These are phyloP conservation scores for Lasiommata megera DNA, from an alignment of 2,888 invertebrate species.

Conservation along the genomic window DNA sequence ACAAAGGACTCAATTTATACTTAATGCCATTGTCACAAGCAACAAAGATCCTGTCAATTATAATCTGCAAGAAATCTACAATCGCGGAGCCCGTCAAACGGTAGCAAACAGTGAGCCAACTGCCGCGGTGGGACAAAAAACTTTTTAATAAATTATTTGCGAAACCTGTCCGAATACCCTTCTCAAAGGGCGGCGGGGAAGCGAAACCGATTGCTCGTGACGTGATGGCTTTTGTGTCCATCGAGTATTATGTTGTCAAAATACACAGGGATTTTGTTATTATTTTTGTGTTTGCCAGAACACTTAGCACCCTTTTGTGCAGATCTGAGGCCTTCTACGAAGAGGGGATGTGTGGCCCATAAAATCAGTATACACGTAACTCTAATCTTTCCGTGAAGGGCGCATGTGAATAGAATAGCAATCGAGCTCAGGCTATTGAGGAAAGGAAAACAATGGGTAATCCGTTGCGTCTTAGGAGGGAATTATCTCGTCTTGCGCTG, in stretches of 20 bases:
- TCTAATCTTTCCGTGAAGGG: slow-evolving; percentile 65
- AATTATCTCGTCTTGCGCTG: slow-evolving; percentile 27
- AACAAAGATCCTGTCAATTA: slow-evolving; percentile 81
- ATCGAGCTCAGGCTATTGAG: slow-evolving; percentile 46
- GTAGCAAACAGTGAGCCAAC: slow-evolving; percentile 66
- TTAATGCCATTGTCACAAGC: slow-evolving; percentile 66
- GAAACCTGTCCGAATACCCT: slow-evolving; percentile 74
- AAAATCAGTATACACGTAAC: slow-evolving; percentile 56
- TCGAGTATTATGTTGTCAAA: slow-evolving; percentile 80
- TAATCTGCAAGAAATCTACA: slow-evolving; percentile 73
- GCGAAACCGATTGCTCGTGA: slow-evolving; percentile 78
- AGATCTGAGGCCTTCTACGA: slow-evolving; percentile 56
- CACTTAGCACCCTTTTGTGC: slow-evolving; percentile 78
- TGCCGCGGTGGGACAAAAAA: slow-evolving; percentile 48
- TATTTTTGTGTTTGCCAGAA: slow-evolving; percentile 79
- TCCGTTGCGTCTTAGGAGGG: slow-evolving; percentile 37
- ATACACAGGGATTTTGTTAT: slow-evolving; percentile 80
- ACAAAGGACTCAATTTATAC: slow-evolving; percentile 69
- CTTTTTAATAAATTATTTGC: slow-evolving; percentile 75
- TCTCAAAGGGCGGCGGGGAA: slow-evolving; percentile 72
- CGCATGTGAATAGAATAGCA: slow-evolving; percentile 72
- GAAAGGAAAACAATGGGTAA: slow-evolving; percentile 56
- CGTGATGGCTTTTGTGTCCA: slow-evolving; percentile 76
- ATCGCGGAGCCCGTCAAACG: slow-evolving; percentile 67
- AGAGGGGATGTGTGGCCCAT: slow-evolving; percentile 67